phyloP scores from a whole-genome alignment of 2,888 invertebrate genomes.

The Drosophila anomalata region DNA sequence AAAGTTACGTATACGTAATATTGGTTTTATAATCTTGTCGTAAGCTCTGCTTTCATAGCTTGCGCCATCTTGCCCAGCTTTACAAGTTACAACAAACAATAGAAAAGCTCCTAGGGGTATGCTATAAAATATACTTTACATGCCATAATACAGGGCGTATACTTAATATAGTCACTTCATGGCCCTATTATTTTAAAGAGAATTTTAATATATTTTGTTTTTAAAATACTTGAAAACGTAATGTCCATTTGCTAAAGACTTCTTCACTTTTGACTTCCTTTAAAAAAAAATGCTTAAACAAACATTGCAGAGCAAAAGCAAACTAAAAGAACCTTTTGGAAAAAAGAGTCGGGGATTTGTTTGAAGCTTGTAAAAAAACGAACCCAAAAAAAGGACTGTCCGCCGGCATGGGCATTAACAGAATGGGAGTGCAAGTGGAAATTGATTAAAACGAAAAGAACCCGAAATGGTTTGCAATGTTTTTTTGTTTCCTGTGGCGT shows the following conservation, averaged over 20 bases:
- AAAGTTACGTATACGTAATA: constrained; percentile 2
- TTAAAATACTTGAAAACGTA: neutral
- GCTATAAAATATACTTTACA: constrained; percentile 8
- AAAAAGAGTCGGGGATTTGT: constrained; percentile 22
- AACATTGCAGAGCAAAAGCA: constrained; percentile 30
- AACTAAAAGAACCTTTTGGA: constrained; percentile 26
- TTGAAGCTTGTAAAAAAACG: constrained; percentile 29
- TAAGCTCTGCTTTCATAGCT: constrained; percentile 7
- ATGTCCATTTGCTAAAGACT: neutral
- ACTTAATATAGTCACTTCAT: neutral
- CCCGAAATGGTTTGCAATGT: constrained; percentile 38
- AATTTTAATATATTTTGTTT: neutral
- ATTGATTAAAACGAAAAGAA: constrained; percentile 74
- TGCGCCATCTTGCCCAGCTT: neutral
- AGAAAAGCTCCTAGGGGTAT: constrained; percentile 6
- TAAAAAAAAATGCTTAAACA: constrained; percentile 23
- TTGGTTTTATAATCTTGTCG: constrained; percentile 2
- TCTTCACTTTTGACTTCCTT: neutral
- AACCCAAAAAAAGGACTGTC: constrained; percentile 54
- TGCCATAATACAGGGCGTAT: constrained; percentile 12
- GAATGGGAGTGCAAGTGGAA: constrained; percentile 51
- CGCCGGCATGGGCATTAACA: constrained; percentile 37
- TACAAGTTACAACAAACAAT: neutral
- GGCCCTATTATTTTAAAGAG: neutral
- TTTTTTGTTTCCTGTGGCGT: constrained; percentile 35